Conservation (phyloP, 1,140 invertebrate genomes). For the Drosophila quadrilineata region DNA sequence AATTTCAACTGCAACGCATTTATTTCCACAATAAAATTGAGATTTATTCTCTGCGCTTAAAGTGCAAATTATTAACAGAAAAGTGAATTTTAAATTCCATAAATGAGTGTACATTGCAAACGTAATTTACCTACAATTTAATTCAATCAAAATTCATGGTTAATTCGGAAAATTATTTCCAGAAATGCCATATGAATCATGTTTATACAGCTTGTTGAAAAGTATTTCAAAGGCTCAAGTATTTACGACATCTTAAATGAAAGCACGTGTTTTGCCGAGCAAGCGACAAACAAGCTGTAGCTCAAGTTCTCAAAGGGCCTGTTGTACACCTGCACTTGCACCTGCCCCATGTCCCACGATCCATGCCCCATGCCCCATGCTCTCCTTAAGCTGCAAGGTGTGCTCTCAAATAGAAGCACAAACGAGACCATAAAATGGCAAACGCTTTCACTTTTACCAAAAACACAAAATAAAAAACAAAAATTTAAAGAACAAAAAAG, state of each 20-base stretch:
- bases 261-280: constrained; percentile 62
- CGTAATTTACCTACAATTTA: too few relatives aligned
- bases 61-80: background rate
- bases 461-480: background rate
- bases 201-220: constrained; percentile 30
- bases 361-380: background rate
- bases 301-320: background rate
- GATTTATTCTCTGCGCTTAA: background rate
- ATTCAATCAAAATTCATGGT: too few relatives aligned
- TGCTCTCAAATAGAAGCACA: constrained; percentile 37
- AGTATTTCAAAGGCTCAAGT: constrained; percentile 23
- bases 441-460: constrained; percentile 27
- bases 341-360: background rate
- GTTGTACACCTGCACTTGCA: background rate
- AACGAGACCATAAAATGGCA: constrained; percentile 73
- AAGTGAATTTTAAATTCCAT: background rate
- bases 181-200: constrained; percentile 32
- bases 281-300: constrained; percentile 32
- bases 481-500: constrained; percentile 11
- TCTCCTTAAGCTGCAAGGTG: background rate
- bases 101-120: background rate
- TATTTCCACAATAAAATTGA: background rate
- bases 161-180: background rate
- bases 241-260: constrained; percentile 70
- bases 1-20: background rate